Base-by-base conservation (phyloP, 2,888 invertebrate species). In the Nasonovia ribisnigri region DNA sequence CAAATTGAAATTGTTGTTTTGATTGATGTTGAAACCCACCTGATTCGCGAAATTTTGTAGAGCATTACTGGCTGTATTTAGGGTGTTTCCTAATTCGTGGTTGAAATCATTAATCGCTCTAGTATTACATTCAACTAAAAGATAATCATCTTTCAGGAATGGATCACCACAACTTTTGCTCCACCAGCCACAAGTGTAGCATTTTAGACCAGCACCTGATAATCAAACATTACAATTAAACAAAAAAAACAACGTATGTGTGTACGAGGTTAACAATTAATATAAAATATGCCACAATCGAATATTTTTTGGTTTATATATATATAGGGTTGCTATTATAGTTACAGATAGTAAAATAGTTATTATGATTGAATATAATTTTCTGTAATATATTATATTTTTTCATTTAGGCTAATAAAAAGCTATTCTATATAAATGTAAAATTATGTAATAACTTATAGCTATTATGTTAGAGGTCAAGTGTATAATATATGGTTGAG, bases 11-110 rank as follows among this genome's bases (percentile, higher is more conserved):
- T 84, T 90, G 57, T 84, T 93, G 46, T 93, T 89, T n/a, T 88
- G 92, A 54, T 92, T 92, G 51, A 92, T 54, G 54, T 84, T 93
- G 90, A 93, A 90, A 36, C 93, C 93, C 36, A 93, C 84, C 57
- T 93, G 77, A 54, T 93, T 93, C 11, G 89, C 89, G 24, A 93
- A 93, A 90, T 93, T 93, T 46, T 93, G 93, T 48, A 93, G 11
- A 20, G 93, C 93, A 42, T 90, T 93, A 24, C 43, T 90, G 0
- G 84, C 90, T 5, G 84, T 90, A 29, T 93, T 93, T 24, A 92
- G 26, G 29, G 92, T 89, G 36, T 92, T 92, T n/a, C 92, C 92
- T 26, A 93, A 24, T 84, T 60, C 90, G 1, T 48, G 57, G 24
- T 90, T 93, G 84, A 84, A 93, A 20, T 93, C 93, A 36, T 93